Conservation (phyloP, 2,797 vertebrate genomes). For the Lates japonicus region DNA sequence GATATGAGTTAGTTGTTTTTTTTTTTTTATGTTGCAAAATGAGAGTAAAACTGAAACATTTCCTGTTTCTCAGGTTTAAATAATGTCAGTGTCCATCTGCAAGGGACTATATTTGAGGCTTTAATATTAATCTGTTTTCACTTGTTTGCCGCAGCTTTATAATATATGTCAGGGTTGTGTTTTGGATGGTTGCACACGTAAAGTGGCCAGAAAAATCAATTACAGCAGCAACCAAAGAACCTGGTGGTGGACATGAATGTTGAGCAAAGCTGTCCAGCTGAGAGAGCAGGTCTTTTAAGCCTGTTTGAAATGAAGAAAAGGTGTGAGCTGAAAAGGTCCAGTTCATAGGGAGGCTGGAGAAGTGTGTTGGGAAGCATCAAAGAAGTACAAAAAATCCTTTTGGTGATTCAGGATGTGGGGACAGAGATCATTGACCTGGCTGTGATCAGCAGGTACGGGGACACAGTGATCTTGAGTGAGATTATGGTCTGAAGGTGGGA, state of each 20-base stretch:
- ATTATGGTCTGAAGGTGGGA: slow-evolving; percentile 26
- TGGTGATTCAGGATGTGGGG: slow-evolving; percentile 39
- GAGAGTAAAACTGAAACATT: neutral
- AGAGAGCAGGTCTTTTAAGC: slow-evolving; percentile 26
- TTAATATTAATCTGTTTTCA: no score
- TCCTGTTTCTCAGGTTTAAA: neutral
- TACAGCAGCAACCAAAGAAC: slow-evolving; percentile 14
- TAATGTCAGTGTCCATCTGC: neutral
- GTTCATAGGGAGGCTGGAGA: slow-evolving; percentile 24
- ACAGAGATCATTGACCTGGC: slow-evolving; percentile 45
- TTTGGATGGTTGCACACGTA: neutral
- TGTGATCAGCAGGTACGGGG: slow-evolving; percentile 32
- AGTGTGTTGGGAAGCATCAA: slow-evolving; percentile 27
- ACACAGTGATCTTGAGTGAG: slow-evolving; percentile 37
- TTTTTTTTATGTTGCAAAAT: slow-evolving; percentile 3
- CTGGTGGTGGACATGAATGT: slow-evolving; percentile 32
- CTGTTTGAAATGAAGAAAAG: slow-evolving; percentile 34
- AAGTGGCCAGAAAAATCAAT: slow-evolving; percentile 26
- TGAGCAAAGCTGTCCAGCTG: slow-evolving; percentile 33
- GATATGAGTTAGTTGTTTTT: no score
- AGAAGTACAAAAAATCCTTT: slow-evolving; percentile 39
- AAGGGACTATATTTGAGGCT: no score
- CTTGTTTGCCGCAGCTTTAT: no score
- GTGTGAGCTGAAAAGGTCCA: slow-evolving; percentile 26
- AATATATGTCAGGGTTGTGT: slow-evolving; percentile 5